Evolutionary conservation across 2,888 invertebrate species (phyloP).

Genomic region (Saturnia pavonia): DNA sequence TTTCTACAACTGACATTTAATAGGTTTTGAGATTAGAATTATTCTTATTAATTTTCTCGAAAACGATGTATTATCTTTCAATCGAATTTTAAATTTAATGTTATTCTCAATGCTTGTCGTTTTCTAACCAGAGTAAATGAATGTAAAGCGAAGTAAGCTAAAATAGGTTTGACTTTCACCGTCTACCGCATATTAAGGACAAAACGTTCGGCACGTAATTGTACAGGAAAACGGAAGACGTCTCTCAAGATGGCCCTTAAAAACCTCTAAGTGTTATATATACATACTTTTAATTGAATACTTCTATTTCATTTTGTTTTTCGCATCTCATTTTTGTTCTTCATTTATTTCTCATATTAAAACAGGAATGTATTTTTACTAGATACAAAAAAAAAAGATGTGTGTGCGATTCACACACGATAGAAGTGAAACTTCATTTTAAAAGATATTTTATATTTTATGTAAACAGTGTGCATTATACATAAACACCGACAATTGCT

Average conservation of each 20-base stretch:
- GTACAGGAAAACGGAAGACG: conserved; percentile 3
- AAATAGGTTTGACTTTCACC: neutral
- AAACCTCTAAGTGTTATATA: neutral
- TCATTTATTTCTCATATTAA: neutral
- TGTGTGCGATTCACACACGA: too few species aligned
- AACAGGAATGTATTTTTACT: too few species aligned
- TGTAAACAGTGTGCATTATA: too few species aligned
- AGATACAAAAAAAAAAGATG: too few species aligned
- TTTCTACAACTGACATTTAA: too few species aligned
- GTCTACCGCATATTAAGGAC: neutral
- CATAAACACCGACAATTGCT: too few species aligned
- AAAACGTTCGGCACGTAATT: conserved; percentile 2
- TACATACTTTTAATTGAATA: neutral
- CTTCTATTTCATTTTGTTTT: neutral
- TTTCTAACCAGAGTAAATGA: neutral
- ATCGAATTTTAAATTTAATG: neutral
- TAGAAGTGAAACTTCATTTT: too few species aligned
- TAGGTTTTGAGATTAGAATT: too few species aligned
- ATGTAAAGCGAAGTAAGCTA: neutral
- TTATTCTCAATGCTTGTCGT: neutral
- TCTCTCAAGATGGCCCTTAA: neutral
- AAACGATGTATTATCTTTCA: neutral
- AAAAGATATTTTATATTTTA: too few species aligned
- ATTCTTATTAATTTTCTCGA: too few species aligned
- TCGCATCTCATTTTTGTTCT: too few species aligned